Evolutionary conservation across 2,797 vertebrate species (phyloP).

Genomic region (Pelochelys cantorii): DNA sequence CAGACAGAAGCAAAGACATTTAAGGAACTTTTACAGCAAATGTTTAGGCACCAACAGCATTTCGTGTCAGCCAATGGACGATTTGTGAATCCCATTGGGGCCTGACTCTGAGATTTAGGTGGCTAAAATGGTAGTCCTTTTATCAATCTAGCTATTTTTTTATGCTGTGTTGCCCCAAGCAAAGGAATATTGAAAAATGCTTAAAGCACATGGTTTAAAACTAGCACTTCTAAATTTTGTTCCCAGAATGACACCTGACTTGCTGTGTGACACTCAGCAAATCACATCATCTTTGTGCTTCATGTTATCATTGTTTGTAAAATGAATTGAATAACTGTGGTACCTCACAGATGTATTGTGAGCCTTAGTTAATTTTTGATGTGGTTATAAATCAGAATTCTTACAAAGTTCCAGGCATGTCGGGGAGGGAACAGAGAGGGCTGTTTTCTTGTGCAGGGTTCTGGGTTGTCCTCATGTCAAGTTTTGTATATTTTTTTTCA

Average conservation of each 20-base stretch:
- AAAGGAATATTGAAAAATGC: neutral
- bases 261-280: neutral
- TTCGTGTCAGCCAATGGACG: neutral
- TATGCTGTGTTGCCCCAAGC: neutral
- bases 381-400: neutral
- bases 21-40: neutral
- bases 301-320: neutral
- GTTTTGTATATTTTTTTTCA: neutral
- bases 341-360: neutral
- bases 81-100: neutral
- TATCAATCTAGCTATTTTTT: neutral
- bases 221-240: neutral
- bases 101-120: neutral
- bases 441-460: neutral
- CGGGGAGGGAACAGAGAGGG: neutral
- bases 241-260: neutral
- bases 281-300: neutral
- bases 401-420: neutral
- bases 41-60: neutral
- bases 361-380: neutral
- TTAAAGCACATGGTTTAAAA: neutral
- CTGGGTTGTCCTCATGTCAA: neutral
- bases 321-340: neutral
- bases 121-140: neutral
- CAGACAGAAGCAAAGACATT: neutral